Percentiles rank a stretch among this genome's conserved stretches.
Evolutionary conservation across 92 coral and sea anemone species (phyloP).

Genomic region (Porites cylindrica): DNA sequence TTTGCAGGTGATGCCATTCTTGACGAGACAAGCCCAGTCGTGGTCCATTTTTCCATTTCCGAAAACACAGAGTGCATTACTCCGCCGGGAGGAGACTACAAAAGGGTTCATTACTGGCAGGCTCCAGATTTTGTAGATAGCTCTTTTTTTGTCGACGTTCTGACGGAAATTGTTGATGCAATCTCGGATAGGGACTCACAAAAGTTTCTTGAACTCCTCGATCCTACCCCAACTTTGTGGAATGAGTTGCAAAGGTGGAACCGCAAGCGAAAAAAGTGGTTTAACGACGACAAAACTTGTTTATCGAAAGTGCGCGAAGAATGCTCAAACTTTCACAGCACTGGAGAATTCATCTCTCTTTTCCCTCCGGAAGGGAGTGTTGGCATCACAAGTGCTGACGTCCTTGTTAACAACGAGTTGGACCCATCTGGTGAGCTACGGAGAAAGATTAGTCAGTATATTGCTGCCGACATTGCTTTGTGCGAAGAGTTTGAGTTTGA

Average conservation of each 20-base stretch:
- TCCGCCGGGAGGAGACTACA: neutral
- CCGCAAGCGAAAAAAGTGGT: constrained; percentile 25
- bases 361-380: constrained; percentile 7
- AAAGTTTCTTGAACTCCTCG: neutral
- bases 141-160: constrained; percentile 27
- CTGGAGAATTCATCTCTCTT: neutral
- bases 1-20: neutral
- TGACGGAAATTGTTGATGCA: constrained; percentile 22
- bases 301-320: neutral
- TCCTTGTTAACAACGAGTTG: neutral
- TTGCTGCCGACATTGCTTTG: neutral
- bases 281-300: neutral
- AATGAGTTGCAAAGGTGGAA: neutral
- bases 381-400: neutral
- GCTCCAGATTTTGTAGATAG: constrained; percentile 40
- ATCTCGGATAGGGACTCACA: neutral
- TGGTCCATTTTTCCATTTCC: constrained; percentile 22
- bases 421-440: constrained; percentile 37
- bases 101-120: constrained; percentile 13
- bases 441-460: neutral
- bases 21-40: constrained; percentile 5
- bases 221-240: neutral
- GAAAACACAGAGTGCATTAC: neutral
- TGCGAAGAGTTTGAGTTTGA: neutral
- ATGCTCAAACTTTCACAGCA: neutral